These are phyloP conservation scores for Onychomys leucogaster DNA, from an alignment of 2,797 vertebrate genomes.

Conservation along the genomic window DNA sequence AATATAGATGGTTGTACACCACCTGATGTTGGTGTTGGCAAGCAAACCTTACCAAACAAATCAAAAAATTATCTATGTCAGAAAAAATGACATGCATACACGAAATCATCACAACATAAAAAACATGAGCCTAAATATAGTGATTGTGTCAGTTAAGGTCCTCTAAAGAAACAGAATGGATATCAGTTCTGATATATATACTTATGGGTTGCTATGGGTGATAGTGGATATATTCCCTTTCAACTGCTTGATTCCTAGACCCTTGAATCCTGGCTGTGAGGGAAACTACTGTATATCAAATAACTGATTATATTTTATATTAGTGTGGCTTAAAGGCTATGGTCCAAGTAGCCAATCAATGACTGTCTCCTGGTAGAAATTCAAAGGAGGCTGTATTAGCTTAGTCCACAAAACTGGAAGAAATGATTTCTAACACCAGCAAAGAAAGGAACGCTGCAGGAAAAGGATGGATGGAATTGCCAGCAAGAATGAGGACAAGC, in stretches of 20 bases:
- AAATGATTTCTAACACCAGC: not conserved
- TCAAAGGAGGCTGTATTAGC: not conserved
- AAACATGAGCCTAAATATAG: not conserved
- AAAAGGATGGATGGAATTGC: too few species aligned
- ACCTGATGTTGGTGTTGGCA: not conserved
- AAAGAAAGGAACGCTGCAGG: not conserved
- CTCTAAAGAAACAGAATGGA: not conserved
- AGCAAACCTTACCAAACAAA: not conserved
- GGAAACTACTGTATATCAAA: not conserved
- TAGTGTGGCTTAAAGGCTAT: not conserved
- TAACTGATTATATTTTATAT: not conserved
- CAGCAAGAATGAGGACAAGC: not conserved
- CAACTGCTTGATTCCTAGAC: not conserved
- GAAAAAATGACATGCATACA: not conserved
- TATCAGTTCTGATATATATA: not conserved
- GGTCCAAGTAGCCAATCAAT: not conserved
- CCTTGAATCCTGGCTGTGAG: not conserved
- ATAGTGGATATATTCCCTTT: not conserved
- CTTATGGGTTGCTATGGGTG: not conserved
- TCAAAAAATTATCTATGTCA: not conserved
- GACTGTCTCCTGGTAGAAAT: not conserved
- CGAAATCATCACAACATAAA: not conserved
- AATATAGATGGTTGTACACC: not conserved
- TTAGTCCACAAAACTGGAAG: not conserved
- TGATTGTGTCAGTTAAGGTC: not conserved